Base-by-base conservation (phyloP, 2,797 vertebrate species). In the Sebastes wilsoni region DNA sequence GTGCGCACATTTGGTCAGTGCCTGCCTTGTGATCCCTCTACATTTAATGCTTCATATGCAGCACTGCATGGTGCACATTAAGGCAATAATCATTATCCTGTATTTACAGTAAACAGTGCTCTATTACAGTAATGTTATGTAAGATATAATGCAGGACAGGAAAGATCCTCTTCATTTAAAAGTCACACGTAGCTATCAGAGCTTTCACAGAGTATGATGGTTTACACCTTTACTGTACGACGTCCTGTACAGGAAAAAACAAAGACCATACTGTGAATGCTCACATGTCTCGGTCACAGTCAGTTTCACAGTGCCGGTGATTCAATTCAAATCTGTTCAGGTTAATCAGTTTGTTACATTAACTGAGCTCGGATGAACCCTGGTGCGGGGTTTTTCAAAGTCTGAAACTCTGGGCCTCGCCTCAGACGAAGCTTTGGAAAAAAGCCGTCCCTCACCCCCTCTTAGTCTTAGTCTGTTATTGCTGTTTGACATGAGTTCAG, bases 21-120 rank as follows among this genome's bases (percentile, higher is more conserved):
- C 12, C 25, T 73, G 54, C 73, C 72, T 70, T 77, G 46, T 84
- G 75, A 85, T 56, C 18, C 18, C 56, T 60, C 3, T 10, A 14
- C 2, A 58, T 59, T 22, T 34, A 76, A 28, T 60, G 28, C 28
- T 36, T 59, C 20, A 61, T 71, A 60, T 52, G 56, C 22, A 75
- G 32, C 12, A 18, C 7, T 38, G 3, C 10, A 12, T 10, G 6
- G 5, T 18, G 8, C 30, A 13, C 14, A 30, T 1, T 52, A n/a
- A 46, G 11, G 8, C 34, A 16, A 3, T 12, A 52, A 52, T 32
- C 4, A 13, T 8, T n/a, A 20, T 10, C 4, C 38, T 70, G 25
- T 65, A 32, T 34, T 72, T 28, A 54, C 34, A 25, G 28, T 11
- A 59, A 65, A 65, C 56, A 38, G 18, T 54, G 18, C n/a, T 27